Evolutionary conservation across 2,113 vertebrate genomes (phyloP).

Genomic region (Mobula hypostoma): DNA sequence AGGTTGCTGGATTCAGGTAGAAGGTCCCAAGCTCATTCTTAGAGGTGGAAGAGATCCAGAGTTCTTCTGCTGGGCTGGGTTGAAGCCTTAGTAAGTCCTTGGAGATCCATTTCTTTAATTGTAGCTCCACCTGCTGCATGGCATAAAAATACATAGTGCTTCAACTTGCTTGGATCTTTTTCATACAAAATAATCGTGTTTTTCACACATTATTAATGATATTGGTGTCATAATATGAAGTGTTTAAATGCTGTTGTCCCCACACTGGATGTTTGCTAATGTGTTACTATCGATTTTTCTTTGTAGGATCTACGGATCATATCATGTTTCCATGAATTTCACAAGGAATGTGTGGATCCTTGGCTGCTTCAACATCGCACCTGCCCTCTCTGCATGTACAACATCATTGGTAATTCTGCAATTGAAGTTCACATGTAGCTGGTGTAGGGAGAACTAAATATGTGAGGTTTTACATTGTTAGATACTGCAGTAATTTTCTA

Average conservation of each 20-base stretch:
- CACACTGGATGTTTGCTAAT: background rate
- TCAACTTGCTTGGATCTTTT: background rate
- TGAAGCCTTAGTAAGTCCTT: background rate
- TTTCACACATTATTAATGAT: background rate
- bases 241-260: background rate
- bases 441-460: background rate
- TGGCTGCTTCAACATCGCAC: conserved; percentile 91
- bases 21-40: background rate
- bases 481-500: background rate
- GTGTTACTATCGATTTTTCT: conserved; percentile 21
- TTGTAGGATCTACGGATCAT: conserved; percentile 86
- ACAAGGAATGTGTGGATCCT: conserved; percentile 87
- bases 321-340: conserved; percentile 91
- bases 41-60: background rate
- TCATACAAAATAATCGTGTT: background rate
- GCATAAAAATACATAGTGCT: background rate
- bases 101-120: background rate
- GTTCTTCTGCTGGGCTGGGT: background rate
- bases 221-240: background rate
- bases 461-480: background rate
- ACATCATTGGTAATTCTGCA: conserved; percentile 82
- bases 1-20: background rate
- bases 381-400: conserved; percentile 97
- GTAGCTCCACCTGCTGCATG: background rate
- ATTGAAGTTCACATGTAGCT: background rate